Conservation (phyloP, 2,113 vertebrate species). For the Casuarius casuarius region DNA sequence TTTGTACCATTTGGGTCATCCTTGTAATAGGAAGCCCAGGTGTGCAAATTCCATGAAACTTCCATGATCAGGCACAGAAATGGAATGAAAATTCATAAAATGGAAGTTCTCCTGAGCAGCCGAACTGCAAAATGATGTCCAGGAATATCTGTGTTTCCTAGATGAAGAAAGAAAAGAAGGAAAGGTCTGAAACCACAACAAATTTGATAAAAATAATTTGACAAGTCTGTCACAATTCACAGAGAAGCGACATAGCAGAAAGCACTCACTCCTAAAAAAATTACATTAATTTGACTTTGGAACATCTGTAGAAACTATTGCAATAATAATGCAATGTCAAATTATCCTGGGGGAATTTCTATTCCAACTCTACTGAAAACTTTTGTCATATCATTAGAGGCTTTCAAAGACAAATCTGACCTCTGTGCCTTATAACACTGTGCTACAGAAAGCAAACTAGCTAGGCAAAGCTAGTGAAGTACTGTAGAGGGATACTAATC, state of each 20-base stretch:
- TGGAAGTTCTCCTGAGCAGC: neutral
- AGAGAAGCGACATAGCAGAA: neutral
- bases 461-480: neutral
- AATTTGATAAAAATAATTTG: neutral
- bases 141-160: neutral
- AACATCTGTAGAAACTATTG: constrained; percentile 43
- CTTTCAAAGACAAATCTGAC: constrained; percentile 41
- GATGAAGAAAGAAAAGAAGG: neutral
- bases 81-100: neutral
- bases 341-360: constrained; percentile 51
- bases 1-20: neutral
- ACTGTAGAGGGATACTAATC: neutral
- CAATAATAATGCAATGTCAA: constrained; percentile 51
- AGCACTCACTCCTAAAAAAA: neutral
- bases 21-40: neutral
- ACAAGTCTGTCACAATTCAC: constrained; percentile 1
- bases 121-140: neutral
- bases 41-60: neutral
- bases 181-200: neutral
- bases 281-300: constrained; percentile 41
- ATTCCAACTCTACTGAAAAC: constrained; percentile 20
- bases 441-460: constrained; percentile 8
- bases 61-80: neutral
- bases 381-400: constrained; percentile 49
- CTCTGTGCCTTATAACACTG: neutral